phyloP scores from a whole-genome alignment of 1,140 invertebrate genomes.

The Leptinotarsa undecemlineata region DNA sequence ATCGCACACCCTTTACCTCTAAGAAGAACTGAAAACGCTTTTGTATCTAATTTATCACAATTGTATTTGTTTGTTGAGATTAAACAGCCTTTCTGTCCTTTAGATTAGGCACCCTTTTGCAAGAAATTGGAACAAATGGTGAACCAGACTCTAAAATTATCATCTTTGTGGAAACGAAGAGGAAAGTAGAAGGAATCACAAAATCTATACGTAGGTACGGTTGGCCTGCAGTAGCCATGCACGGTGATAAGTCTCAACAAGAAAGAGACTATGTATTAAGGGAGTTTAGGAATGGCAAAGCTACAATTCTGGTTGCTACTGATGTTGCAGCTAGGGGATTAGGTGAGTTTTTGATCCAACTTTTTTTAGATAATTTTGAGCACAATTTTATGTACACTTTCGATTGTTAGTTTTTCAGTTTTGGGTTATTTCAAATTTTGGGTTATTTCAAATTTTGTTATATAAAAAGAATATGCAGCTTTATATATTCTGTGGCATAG shows the following conservation, averaged over 20 bases:
- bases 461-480: too few relatives aligned
- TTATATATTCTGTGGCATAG: neutral
- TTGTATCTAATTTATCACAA: neutral
- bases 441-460: neutral
- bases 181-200: conserved; percentile 93
- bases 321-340: conserved; percentile 98
- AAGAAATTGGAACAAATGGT: conserved; percentile 83
- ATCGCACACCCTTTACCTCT: conserved; percentile 62
- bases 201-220: conserved; percentile 86
- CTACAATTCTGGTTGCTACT: conserved; percentile 93
- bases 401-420: neutral
- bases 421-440: neutral
- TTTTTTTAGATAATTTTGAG: too few relatives aligned
- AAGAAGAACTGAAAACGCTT: conserved; percentile 67
- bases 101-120: conserved; percentile 74
- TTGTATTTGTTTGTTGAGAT: neutral
- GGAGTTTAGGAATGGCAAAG: conserved; percentile 90
- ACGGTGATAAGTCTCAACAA: conserved; percentile 96
- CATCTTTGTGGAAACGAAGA: conserved; percentile 96
- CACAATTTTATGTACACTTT: neutral
- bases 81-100: neutral
- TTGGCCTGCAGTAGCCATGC: conserved; percentile 90
- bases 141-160: conserved; percentile 90
- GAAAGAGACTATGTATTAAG: conserved; percentile 93
- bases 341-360: conserved; percentile 70